Evolutionary conservation across 2,888 invertebrate genomes (phyloP).

Genomic region (Orthonevra nobilis): DNA sequence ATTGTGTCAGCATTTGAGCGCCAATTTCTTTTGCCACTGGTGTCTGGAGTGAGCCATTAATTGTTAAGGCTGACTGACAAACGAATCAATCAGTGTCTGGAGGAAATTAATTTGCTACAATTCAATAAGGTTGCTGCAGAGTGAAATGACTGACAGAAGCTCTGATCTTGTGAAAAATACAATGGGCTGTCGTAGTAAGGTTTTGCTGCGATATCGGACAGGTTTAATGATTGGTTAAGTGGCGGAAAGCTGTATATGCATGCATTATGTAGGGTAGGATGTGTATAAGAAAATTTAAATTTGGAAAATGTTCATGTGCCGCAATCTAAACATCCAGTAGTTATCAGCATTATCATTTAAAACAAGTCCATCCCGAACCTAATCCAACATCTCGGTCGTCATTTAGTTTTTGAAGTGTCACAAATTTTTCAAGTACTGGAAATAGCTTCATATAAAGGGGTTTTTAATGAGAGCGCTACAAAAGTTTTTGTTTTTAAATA

Average conservation of each 20-base stretch:
- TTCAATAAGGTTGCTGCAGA: constrained; percentile 52
- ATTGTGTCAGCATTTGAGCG: not conserved
- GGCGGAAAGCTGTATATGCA: not conserved
- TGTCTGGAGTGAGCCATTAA: constrained; percentile 44
- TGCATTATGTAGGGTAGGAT: too few relatives aligned
- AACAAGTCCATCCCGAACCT: too few relatives aligned
- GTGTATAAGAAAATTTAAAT: too few relatives aligned
- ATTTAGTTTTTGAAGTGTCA: too few relatives aligned
- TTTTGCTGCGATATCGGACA: not conserved
- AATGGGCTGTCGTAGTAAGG: constrained; percentile 15
- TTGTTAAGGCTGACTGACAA: constrained; percentile 58
- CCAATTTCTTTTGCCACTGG: constrained; percentile 37
- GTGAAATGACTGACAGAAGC: constrained; percentile 14
- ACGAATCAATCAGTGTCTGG: constrained; percentile 64
- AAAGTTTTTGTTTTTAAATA: too few relatives aligned
- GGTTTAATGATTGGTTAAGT: not conserved
- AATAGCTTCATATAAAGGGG: too few relatives aligned
- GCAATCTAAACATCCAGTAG: too few relatives aligned
- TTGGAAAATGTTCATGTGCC: too few relatives aligned
- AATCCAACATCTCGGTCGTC: too few relatives aligned
- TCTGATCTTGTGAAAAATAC: not conserved
- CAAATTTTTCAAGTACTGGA: too few relatives aligned
- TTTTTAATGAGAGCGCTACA: too few relatives aligned
- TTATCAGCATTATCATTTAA: too few relatives aligned
- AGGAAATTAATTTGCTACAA: constrained; percentile 60